Evolutionary conservation across 2,888 invertebrate species (phyloP), one percentile per base, ranked within the genome.

Genomic region (Dynastes hyllus): DNA sequence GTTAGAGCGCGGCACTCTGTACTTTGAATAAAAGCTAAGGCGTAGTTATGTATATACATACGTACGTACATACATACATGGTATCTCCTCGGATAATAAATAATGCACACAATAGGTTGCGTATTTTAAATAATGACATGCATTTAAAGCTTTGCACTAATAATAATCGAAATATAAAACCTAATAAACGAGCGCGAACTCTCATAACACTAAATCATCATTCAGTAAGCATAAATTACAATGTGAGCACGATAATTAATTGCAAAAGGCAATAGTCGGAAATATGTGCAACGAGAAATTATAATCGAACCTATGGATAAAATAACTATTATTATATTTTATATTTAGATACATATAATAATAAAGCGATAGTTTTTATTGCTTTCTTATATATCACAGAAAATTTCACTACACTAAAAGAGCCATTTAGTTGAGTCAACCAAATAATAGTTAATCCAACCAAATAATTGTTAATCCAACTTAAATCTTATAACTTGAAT

Each of bases 1-100:
- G 58, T 37, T 53, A 8, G 45, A 73, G 53, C 40, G 50, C 45
- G 11, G 45, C 32, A 53, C 65, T 58, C 51, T 55, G 53, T 51
- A 37, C 71, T 73, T 69, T 45, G 37, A 40, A 77, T 66, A 69
- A 77, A 70, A 55, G 67, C 40, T 63, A 61, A 16, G 51, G 76
- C 65, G 63, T 76, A 50, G 76, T 63, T 50, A 9, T 37, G 5
- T 27, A 8, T 29, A 51, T 32, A 1, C n/a, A n/a, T 13, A 2
- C 27, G 29, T 22, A n/a, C 0, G 22, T 22, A 55, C n/a, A 13
- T 22, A 55, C 22, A 40, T 73, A 58, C 29, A 45, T 45, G 45
- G 45, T 51, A 76, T 40, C 63, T 11, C 76, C 2, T n/a, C 37
- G 61, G 37, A 45, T 61, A 76, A 76, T 76, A 76, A 63, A 76